Evolutionary conservation across 2,113 vertebrate genomes (phyloP).

Genomic region (Serilophus lunatus): DNA sequence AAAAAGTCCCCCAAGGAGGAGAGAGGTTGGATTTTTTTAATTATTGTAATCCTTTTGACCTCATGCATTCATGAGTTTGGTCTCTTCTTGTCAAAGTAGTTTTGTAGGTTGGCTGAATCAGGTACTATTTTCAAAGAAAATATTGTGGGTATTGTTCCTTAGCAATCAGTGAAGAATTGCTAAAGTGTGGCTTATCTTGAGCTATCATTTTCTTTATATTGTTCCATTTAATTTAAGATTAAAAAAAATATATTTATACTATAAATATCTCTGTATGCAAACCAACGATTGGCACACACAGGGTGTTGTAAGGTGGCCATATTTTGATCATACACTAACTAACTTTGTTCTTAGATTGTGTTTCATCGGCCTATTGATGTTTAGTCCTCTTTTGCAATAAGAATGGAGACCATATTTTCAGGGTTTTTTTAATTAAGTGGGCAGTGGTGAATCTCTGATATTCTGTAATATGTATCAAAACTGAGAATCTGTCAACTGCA

Average conservation of each 20-base stretch:
- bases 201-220: not conserved
- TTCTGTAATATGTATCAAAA: not conserved
- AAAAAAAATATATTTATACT: not conserved
- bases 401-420: not conserved
- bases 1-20: constrained; percentile 15
- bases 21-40: not conserved
- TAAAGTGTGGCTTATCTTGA: not conserved
- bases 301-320: not conserved
- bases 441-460: not conserved
- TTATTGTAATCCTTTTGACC: constrained; percentile 55
- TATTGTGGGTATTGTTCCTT: not conserved
- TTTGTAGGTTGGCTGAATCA: constrained; percentile 48
- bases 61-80: constrained; percentile 28
- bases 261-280: not conserved
- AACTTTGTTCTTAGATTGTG: not conserved
- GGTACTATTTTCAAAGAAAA: constrained; percentile 16
- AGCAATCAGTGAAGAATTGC: not conserved
- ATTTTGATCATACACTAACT: not conserved
- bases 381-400: not conserved
- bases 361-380: not conserved
- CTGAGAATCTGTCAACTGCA: not conserved
- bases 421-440: not conserved
- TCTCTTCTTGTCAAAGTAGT: constrained; percentile 41
- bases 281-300: not conserved
- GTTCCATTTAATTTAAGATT: not conserved